Base-by-base conservation (phyloP, 1,140 invertebrate genomes). In the Papilio aristodemus region DNA sequence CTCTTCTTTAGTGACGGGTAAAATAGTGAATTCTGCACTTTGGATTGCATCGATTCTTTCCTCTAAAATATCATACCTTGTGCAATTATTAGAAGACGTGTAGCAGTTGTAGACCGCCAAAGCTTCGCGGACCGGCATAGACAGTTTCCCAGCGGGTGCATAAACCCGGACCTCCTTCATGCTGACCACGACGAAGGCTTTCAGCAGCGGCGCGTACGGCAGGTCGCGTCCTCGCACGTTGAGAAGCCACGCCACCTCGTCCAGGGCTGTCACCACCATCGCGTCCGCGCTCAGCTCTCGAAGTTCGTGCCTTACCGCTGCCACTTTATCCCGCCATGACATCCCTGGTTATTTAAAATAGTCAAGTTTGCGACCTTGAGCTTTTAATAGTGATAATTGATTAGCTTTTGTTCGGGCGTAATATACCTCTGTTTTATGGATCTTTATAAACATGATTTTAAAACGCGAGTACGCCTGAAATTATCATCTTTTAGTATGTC, bases 181-280 rank as follows among this genome's bases (percentile, higher is more conserved):
- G 39, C 94, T 95, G 1, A 99, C 79, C 27, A 98, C 92, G 2
- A 95, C 93, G 85, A 97, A 98, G 0, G 97, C 93, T 77, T 89
- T 94, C 81, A 92, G 97, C 90, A 98, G 95, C 0, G 98, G 98
- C 27, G 96, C 97, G 81, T 95, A 96, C 0, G 96, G 95, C 70
- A 98, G 94, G 88, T 99, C 98, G 62, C 94, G 93, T 4, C 98
- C 98, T 7, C 99, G 93, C n/a, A 99, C 94, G 86, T 99, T 99
- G 14, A 99, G 93, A 5, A 99, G 87, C 96, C 98, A 99, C 1
- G 97, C 97, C 14, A 98, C 96, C 89, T 99, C 97, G 79, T 98
- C 97, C 38, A 99, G 86, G 1, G 97, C 95, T 0, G 97, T 98
- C 0, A 99, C 92, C 8, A 99, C 93, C 85, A 98, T 93, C 0